Evolutionary conservation across 92 coral and sea anemone genomes (phyloP).

Genomic region (Metridium senile): DNA sequence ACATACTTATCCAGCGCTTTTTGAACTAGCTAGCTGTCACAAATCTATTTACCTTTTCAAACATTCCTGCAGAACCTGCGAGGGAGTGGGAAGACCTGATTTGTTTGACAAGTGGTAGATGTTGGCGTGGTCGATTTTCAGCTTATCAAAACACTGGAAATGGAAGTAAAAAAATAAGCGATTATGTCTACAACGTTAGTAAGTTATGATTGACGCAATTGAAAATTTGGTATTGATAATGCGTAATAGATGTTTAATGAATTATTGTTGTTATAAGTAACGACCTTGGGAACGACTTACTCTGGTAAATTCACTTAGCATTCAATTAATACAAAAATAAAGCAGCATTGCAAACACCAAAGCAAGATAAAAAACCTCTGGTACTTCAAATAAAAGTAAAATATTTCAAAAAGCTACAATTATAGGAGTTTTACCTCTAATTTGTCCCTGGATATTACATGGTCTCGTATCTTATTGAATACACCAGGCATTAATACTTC

Average conservation of each 20-base stretch:
- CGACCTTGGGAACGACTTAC: too few species aligned
- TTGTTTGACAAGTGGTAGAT: conserved; percentile 68
- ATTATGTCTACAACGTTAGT: neutral
- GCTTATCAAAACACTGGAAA: conserved; percentile 77
- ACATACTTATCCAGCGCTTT: too few species aligned
- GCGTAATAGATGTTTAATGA: too few species aligned
- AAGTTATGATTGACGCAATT: neutral
- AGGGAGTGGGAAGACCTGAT: conserved; percentile 72
- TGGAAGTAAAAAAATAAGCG: neutral
- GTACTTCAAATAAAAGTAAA: neutral
- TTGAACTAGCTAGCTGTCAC: neutral
- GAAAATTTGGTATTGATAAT: too few species aligned
- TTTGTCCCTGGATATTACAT: conserved; percentile 69
- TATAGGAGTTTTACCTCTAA: conserved; percentile 52
- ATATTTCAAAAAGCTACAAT: neutral
- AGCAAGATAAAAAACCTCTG: neutral
- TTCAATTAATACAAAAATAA: too few species aligned
- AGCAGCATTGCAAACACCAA: too few species aligned
- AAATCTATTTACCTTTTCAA: conserved; percentile 74
- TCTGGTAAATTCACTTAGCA: too few species aligned
- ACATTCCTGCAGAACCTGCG: conserved; percentile 85
- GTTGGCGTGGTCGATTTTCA: conserved; percentile 70
- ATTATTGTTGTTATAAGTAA: too few species aligned
- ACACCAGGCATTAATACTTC: conserved; percentile 80
- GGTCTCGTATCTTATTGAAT: conserved; percentile 65